Percentiles rank a stretch among this genome's conserved stretches.
Evolutionary conservation across 2,888 invertebrate genomes (phyloP).

Genomic region (Rhimphoctona megacephalus): DNA sequence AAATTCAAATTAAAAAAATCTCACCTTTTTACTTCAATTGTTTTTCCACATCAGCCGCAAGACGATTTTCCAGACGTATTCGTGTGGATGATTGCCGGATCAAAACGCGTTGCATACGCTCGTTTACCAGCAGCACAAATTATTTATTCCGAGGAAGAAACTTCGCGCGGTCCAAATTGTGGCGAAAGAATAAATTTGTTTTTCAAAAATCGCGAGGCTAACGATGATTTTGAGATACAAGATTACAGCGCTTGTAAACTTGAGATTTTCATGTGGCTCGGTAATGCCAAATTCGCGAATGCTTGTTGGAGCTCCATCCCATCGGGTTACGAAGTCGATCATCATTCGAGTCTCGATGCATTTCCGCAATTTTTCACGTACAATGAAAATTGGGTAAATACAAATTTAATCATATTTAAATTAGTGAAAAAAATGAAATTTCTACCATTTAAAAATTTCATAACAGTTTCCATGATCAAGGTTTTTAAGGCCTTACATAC

Average conservation of each 20-base stretch:
- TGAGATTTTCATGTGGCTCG: constrained; percentile 82
- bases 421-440: background rate
- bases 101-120: constrained; percentile 86
- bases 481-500: no score
- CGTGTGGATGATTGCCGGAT: constrained; percentile 86
- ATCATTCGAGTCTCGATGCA: constrained; percentile 71
- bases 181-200: constrained; percentile 83
- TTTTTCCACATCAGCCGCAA: constrained; percentile 84
- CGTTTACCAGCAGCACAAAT: constrained; percentile 85
- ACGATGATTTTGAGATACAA: constrained; percentile 39
- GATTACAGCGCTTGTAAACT: constrained; percentile 79
- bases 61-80: constrained; percentile 87
- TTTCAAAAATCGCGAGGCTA: constrained; percentile 73
- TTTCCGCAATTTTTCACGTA: constrained; percentile 81
- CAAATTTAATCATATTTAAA: background rate
- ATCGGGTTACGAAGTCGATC: constrained; percentile 79
- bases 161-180: constrained; percentile 86
- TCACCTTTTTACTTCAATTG: constrained; percentile 16
- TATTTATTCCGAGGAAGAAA: constrained; percentile 84
- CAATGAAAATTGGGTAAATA: constrained; percentile 76
- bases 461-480: background rate
- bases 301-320: constrained; percentile 81
- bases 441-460: background rate
- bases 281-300: constrained; percentile 75
- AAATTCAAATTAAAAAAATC: background rate